Base-by-base conservation (phyloP, 1,140 invertebrate species). In the Leptopilina boulardi region DNA sequence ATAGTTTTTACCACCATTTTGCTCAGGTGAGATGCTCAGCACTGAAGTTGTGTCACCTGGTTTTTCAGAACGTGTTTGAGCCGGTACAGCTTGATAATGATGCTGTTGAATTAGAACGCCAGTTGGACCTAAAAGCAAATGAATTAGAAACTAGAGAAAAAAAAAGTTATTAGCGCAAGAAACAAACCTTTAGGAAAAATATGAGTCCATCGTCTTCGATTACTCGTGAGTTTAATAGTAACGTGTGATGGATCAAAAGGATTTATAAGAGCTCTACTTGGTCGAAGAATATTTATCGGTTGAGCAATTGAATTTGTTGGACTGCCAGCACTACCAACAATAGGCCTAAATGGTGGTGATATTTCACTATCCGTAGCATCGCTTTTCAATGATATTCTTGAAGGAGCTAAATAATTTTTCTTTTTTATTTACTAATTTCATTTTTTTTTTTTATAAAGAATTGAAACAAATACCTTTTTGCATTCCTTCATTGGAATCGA, bases 231-330 rank as follows among this genome's bases (percentile, higher is more conserved):
- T 89, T 99, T 99, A 73, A 99, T 98, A 41, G 97, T 98, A 74
- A 99, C 97, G 87, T 98, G 96, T 0, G 97, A 98, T 0, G 98
- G 98, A 89, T 99, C 97, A 90, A 99, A 99, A 0, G 99, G 99
- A 92, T 99, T 99, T 76, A 99, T 97, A 9, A 97, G 91, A 2
- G 96, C 96, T 74, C 95, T 91, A 5, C 95, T 94, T 0, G 95
- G 94, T 15, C 94, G 89, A 41, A 93, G 91, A 15, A 94, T 91
- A 75, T 72, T 87, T 26, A 81, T 79, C 47, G 88, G 86, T 80
- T 89, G 88, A 76, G 81, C 77, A 42, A 86, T 83, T 71, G 88
- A 79, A 77, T 89, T 88, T 10, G 86, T 88, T 34, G 88, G 86
- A 66, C 87, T 90, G 3, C 89, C 93, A 80, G 93, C 93, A 34